Evolutionary conservation across 2,797 vertebrate genomes (phyloP), one percentile per base, ranked within the genome.

Genomic region (Manis javanica): DNA sequence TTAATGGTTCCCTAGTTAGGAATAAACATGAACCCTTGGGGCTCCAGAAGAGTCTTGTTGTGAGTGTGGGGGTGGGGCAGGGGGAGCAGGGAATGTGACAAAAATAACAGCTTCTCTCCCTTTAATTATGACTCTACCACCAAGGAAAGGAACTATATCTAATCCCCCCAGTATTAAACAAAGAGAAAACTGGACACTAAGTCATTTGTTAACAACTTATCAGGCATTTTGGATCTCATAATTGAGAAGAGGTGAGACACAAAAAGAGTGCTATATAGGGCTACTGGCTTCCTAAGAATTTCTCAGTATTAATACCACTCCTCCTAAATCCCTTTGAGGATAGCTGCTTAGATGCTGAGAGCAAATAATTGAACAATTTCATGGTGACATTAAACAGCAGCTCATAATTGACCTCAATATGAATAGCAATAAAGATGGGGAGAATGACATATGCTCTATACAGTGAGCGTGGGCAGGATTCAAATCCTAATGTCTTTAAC

Each of bases 321-420:
- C 42, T 97, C 91, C 94, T 95, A 97, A 97, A 97, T 87, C 95
- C 97, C 97, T 98, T 94, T 96, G 98, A 98, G 95, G 53, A 97
- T 97, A 98, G 98, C 95, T 96, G 95, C 87, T 95, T 97, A 97
- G 95, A 97, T 46, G 84, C 91, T 97, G 95, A 98, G 96, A 98
- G 91, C 96, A 97, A 97, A 96, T 98, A 98, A 98, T 98, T 97
- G 96, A 95, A 97, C 95, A 96, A 98, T 98, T 96, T 98, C 97
- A 97, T 96, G 90, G 97, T 98, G 97, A 98, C 95, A 98, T 96
- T 98, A 98, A 98, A 97, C 61, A 98, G 98, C 92, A 98, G 98
- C 97, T 98, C 95, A 98, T 98, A 97, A 98, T 96, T 98, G 95
- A 97, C 97, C 97, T 97, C 97, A 91, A 96, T 95, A 97, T 95